Base-by-base conservation (phyloP, 1,140 invertebrate genomes). In the Eulimnadia texana region DNA sequence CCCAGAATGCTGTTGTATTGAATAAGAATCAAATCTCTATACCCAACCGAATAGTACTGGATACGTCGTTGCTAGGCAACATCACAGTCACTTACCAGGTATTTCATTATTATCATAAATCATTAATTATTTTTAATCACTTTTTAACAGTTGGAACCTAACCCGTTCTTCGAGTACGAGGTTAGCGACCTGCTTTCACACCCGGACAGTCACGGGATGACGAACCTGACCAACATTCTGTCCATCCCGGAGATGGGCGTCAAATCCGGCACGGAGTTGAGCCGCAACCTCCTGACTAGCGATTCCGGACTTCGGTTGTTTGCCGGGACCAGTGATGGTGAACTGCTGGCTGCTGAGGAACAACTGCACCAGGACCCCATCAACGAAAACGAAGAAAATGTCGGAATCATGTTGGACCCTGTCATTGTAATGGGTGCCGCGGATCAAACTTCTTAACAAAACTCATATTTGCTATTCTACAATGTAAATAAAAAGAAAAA, bases 81-180 rank as follows among this genome's bases (percentile, higher is more conserved):
- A 29, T 57, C 16, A 57, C 55, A 13, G 55, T 57, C 27, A 57
- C 27, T 29, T 57, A 29, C 55, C 55, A 57, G 33, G 22, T 42
- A 42, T 29, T 3, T 56, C 11, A 23, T 11, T 29, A 1, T 11
- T 27, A 52, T 52, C 19, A 3, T 24, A 56, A 56, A 25, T 25
- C 20, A 56, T 27, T 3, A 24, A 10, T 13, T 11, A 25, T 13
- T 24, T 2, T 13, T 27, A 1, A 9, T 56, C 19, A 27, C 27
- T 25, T 56, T 3, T 56, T 33, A 33, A 33, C 10, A 27, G 13
- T 33, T 57, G 55, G 55, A 57, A 13, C 33, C 55, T 0, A 16
- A 1, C 20, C 27, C 24, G 1, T 20, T 57, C 10, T 33, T 57
- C 1, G 55, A 57, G 11, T 52, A 42, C 33, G 33, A 42, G n/a